Percentiles rank a stretch among this genome's conserved stretches.
These are phyloP conservation scores for Rhineura floridana DNA, from an alignment of 2,113 vertebrate species.

Conservation along the genomic window DNA sequence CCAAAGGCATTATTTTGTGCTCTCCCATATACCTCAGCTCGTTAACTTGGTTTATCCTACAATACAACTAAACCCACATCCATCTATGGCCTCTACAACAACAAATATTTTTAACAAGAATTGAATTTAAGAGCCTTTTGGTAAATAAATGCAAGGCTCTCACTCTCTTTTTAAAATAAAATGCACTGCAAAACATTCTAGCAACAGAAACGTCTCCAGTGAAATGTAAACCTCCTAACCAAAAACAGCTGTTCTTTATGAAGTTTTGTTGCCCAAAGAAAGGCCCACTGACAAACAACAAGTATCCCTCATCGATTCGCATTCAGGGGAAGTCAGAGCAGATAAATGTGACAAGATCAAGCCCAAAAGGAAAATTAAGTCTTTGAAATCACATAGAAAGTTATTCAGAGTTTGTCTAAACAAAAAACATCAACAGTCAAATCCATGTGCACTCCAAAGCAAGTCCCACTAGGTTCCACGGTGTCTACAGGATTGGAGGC, in stretches of 20 bases:
- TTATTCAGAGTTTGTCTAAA: neutral
- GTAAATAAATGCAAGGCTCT: neutral
- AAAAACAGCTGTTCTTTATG: constrained; percentile 6
- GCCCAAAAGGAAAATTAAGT: neutral
- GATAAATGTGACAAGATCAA: neutral
- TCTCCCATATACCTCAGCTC: neutral
- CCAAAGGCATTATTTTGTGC: neutral
- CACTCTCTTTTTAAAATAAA: neutral
- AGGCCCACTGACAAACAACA: neutral
- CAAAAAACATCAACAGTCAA: neutral
- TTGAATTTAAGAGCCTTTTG: neutral
- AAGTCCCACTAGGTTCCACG: neutral
- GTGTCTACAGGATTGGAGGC: neutral
- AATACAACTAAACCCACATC: neutral
- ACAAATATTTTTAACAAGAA: neutral
- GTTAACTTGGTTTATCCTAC: neutral
- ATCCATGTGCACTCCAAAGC: neutral
- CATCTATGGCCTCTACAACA: neutral
- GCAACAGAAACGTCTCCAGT: neutral
- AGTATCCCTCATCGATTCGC: neutral
- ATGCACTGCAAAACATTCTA: neutral
- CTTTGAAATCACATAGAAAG: neutral
- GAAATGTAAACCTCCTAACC: constrained; percentile 16
- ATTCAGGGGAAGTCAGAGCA: neutral
- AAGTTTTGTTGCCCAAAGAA: neutral